These are phyloP conservation scores for Polyergus mexicanus DNA, from an alignment of 1,140 invertebrate genomes.

Conservation along the genomic window DNA sequence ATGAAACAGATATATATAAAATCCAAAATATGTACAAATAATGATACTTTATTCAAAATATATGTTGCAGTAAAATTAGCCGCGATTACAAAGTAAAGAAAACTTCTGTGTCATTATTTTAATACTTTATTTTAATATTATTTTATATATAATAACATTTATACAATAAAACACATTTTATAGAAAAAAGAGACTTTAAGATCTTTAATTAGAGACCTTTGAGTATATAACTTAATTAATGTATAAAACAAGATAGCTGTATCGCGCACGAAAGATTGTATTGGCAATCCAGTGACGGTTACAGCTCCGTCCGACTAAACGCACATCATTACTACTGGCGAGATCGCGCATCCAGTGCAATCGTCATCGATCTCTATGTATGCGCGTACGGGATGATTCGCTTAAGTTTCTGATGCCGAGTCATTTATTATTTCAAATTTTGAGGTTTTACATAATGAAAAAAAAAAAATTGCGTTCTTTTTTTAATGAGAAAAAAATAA, in stretches of 20 bases:
- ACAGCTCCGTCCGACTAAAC: not conserved
- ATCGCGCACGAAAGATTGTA: not conserved
- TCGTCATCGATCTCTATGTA: not conserved
- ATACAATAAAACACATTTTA: too few species aligned
- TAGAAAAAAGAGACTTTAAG: too few species aligned
- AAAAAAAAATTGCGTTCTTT: too few species aligned
- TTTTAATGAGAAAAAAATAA: not conserved
- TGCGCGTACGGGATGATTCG: not conserved
- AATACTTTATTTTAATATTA: too few species aligned
- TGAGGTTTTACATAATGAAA: too few species aligned
- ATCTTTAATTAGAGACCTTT: too few species aligned
- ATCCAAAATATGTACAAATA: not conserved
- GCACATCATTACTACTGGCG: not conserved
- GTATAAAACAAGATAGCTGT: not conserved
- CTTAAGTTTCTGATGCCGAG: not conserved
- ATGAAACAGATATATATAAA: not conserved
- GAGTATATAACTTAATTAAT: not conserved
- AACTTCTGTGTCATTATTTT: too few species aligned
- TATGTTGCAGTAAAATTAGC: too few species aligned
- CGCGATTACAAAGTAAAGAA: too few species aligned
- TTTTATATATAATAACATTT: too few species aligned
- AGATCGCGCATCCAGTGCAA: slow-evolving; percentile 21
- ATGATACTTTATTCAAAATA: not conserved
- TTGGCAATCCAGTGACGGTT: not conserved
- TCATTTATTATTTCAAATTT: not conserved